Evolutionary conservation across 1,140 invertebrate species (phyloP), one percentile per base, ranked within the genome.

Genomic region (Lordiphosa collinella): DNA sequence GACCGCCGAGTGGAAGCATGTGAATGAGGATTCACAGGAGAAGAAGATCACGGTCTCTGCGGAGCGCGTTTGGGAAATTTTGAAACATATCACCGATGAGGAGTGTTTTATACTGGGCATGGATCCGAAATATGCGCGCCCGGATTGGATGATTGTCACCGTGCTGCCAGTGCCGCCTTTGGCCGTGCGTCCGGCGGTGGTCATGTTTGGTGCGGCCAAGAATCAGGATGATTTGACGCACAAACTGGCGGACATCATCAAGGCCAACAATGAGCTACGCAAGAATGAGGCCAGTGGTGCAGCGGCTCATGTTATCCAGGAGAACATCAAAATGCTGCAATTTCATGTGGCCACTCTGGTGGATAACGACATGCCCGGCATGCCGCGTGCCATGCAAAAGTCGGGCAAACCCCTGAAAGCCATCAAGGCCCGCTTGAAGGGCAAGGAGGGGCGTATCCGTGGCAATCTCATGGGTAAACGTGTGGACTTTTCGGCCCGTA

Each of bases 401-500:
- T 99, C 98, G 0, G 99, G 99, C 0, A 95, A 99, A 89, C 99
- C 99, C 0, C 89, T 99, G 0, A 99, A 99, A 91, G 98, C 99
- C 0, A 94, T 99, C 11, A 99, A 99, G 90, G 94, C 95, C 0
- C 91, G 95, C 41, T 88, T 97, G 9, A 96, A 97, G 80, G 95
- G 95, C 7, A 99, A 99, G 90, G 98, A 99, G 93, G 99, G 99
- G 0, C 91, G 99, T 78, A 99, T 99, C 78, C 91, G 99, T 90
- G 98, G 98, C 76, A 99, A 99, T 89, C 92, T 99, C 68, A 99
- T 99, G 98, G 99, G 99, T 55, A 99, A 99, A 89, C 96, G 99
- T 91, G 99, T 99, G 0, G 99, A 99, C 84, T 99, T 99, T 86
- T 99, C 98, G 0, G 99, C 98, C 5, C 94, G 99, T 90, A 99